These are phyloP conservation scores for Porphyrio hochstetteri DNA, from an alignment of 2,113 vertebrate genomes.

Conservation along the genomic window DNA sequence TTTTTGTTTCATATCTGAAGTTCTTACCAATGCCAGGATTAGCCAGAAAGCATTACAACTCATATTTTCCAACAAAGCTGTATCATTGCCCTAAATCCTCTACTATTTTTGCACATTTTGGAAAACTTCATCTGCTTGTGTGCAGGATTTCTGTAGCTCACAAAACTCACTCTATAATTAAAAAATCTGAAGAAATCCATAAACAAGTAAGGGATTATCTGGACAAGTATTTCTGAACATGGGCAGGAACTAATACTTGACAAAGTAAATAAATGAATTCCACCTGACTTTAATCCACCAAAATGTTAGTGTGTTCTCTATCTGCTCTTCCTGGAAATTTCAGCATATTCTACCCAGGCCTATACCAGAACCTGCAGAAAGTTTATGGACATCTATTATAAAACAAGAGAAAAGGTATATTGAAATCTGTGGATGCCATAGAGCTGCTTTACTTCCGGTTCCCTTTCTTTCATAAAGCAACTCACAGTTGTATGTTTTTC, in stretches of 20 bases:
- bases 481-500: not conserved
- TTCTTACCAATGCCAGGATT: not conserved
- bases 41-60: not conserved
- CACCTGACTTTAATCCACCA: not conserved
- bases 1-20: not conserved
- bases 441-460: not conserved
- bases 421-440: not conserved
- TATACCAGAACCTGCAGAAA: not conserved
- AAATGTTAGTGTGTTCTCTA: not conserved
- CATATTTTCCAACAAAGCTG: not conserved
- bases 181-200: not conserved
- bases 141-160: not conserved
- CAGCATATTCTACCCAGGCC: not conserved
- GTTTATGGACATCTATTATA: not conserved
- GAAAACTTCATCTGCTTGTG: not conserved
- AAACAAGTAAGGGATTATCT: not conserved
- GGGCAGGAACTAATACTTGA: not conserved
- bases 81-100: not conserved
- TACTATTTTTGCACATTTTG: not conserved
- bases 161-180: not conserved
- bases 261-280: not conserved
- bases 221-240: not conserved
- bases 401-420: not conserved
- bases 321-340: not conserved
- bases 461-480: not conserved